Base-by-base conservation (phyloP, 1,140 invertebrate species). In the Lerema accius region DNA sequence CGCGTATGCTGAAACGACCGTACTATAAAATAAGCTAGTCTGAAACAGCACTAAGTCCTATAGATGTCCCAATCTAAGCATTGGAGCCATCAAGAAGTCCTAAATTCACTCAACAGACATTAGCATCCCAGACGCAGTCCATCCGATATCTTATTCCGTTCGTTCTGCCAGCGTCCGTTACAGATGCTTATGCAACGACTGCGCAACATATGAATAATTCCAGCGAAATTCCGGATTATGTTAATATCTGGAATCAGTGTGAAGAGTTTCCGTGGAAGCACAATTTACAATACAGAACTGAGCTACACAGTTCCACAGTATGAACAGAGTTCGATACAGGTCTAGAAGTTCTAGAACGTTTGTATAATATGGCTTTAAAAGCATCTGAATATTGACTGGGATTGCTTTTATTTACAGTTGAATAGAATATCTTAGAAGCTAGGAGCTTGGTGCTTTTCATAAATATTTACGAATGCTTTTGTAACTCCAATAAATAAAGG, bases 201-300 rank as follows among this genome's bases (percentile, higher is more conserved):
- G 66, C 61, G 67, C 50, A 63, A 19, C 23, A 17, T 60, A 76
- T 78, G 73, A 76, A 78, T 73, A 69, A 73, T 73, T 73, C 74
- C 64, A 67, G 69, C 56, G 73, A 78, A 71, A 76, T 55, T 66
- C 66, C 46, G 60, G 72, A 69, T 78, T 79, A 79, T 79, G 71
- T 64, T 72, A 76, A 79, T 76, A 69, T 67, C 37, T 51, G 37
- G 66, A 67, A 65, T 64, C 65, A 64, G 46, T 9, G 39, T 65
- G 49, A 55, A 66, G 58, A 28, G 48, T 55, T 58, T 37, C 51
- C n/a, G 19, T 48, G 19, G 40, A 48, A 42, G 39, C 39, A 43
- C 19, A 55, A 55, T 55, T 55, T 55, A 43, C 51, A 55, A 55
- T 55, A 55, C 51, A 55, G 51, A 15, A 55, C 51, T 4, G 51